Percentiles rank a stretch among this genome's conserved stretches.
These are phyloP conservation scores for Propithecus coquereli DNA, from an alignment of 2,113 vertebrate species.

Conservation along the genomic window DNA sequence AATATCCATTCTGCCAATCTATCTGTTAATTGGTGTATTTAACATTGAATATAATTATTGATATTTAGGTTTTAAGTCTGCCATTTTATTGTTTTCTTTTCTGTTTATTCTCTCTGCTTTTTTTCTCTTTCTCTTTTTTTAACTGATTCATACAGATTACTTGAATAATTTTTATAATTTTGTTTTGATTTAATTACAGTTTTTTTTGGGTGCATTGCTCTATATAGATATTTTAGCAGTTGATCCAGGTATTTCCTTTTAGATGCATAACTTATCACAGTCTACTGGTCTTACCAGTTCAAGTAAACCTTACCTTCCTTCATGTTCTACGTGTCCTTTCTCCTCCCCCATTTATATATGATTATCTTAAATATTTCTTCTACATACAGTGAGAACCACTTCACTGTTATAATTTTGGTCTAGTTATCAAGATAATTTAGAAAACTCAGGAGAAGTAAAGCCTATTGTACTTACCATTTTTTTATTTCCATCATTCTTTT, in stretches of 20 bases:
- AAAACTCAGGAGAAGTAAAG: not conserved
- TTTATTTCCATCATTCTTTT: not conserved
- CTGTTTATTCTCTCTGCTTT: not conserved
- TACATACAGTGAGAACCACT: no score
- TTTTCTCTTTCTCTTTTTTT: not conserved
- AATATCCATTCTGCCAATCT: not conserved
- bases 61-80: not conserved
- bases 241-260: not conserved
- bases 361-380: not conserved
- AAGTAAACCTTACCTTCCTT: not conserved
- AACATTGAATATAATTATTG: not conserved
- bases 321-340: not conserved
- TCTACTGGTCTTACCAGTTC: not conserved
- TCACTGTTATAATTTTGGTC: not conserved
- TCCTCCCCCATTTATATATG: not conserved
- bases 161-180: not conserved
- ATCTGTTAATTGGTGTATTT: not conserved
- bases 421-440: not conserved
- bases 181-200: not conserved
- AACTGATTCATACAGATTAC: not conserved
- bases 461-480: not conserved
- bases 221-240: not conserved
- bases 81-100: not conserved
- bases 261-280: no score
- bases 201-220: not conserved